These are phyloP conservation scores for Dolichallabes microphthalmus DNA, from an alignment of 2,113 vertebrate species.

Conservation along the genomic window DNA sequence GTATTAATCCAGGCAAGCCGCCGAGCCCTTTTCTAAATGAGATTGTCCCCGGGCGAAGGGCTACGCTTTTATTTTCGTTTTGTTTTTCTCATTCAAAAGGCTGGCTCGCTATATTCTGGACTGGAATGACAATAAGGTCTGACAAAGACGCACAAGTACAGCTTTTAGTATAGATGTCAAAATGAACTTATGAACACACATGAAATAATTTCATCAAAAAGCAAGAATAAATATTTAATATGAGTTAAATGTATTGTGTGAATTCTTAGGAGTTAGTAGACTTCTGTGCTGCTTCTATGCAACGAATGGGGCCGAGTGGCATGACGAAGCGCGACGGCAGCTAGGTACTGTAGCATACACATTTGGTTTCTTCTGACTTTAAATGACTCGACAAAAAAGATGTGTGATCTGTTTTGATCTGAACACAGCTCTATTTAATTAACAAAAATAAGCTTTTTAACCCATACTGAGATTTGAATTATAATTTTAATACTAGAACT, in stretches of 20 bases:
- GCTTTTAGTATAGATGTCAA: conserved; percentile 24
- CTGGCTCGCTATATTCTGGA: not conserved
- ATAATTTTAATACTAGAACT: not conserved
- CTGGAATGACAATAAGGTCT: conserved; percentile 35
- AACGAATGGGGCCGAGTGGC: not conserved
- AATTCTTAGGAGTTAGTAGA: too few relatives aligned
- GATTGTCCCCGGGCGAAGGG: conserved; percentile 34
- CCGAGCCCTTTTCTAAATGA: conserved; percentile 46
- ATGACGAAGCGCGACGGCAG: not conserved
- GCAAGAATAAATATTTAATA: conserved; percentile 39
- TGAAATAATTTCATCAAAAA: conserved; percentile 9
- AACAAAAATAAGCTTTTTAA: not conserved
- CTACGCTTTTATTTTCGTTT: conserved; percentile 29
- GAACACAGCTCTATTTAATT: not conserved
- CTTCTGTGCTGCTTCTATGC: conserved; percentile 9
- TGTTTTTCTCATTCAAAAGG: conserved; percentile 35
- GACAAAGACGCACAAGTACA: conserved; percentile 11
- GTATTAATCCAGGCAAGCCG: conserved; percentile 46
- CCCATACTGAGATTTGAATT: not conserved
- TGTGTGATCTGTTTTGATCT: not conserved
- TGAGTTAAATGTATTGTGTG: conserved; percentile 10
- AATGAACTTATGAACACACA: conserved; percentile 18
- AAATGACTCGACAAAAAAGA: not conserved
- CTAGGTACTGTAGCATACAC: not conserved
- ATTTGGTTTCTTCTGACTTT: not conserved